Percentiles rank a stretch among this genome's conserved stretches.
Conservation (phyloP, 1,140 invertebrate genomes). For the Drosophila sp. region DNA sequence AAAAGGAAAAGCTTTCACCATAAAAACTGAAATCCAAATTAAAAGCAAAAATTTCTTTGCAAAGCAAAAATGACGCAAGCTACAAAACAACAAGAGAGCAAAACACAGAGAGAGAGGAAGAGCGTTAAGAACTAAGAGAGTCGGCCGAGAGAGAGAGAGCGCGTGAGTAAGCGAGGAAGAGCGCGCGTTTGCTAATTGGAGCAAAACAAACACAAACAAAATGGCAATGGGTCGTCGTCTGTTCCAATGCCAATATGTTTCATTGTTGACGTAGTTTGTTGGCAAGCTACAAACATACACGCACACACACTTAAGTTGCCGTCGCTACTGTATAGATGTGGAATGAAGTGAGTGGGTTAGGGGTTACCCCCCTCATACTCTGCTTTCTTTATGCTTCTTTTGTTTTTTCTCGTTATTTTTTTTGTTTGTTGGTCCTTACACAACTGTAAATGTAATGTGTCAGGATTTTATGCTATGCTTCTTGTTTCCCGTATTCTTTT, state of each 20-base stretch:
- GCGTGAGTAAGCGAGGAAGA: constrained; percentile 22
- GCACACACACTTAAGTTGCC: not conserved
- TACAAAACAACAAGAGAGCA: constrained; percentile 56
- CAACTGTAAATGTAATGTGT: constrained; percentile 34
- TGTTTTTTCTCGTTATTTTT: constrained; percentile 25
- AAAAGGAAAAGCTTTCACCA: constrained; percentile 72
- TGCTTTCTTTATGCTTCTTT: constrained; percentile 25
- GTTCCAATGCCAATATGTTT: constrained; percentile 62
- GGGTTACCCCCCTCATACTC: not conserved
- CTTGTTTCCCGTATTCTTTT: constrained; percentile 1
- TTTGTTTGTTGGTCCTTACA: constrained; percentile 19
- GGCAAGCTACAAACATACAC: constrained; percentile 19
- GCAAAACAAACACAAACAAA: constrained; percentile 80
- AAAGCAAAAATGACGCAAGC: constrained; percentile 68
- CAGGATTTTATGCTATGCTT: constrained; percentile 24
- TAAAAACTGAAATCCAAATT: constrained; percentile 3
- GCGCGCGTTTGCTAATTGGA: constrained; percentile 69
- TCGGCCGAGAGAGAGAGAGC: constrained; percentile 19
- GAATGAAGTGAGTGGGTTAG: not conserved
- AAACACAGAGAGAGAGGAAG: constrained; percentile 18
- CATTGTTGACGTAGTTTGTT: constrained; percentile 59
- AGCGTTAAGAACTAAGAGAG: not conserved
- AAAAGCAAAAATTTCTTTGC: constrained; percentile 58
- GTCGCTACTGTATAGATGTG: constrained; percentile 1
- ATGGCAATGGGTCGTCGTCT: constrained; percentile 66